These are phyloP conservation scores for Atta colombica DNA, from an alignment of 1,140 invertebrate genomes.

Conservation along the genomic window DNA sequence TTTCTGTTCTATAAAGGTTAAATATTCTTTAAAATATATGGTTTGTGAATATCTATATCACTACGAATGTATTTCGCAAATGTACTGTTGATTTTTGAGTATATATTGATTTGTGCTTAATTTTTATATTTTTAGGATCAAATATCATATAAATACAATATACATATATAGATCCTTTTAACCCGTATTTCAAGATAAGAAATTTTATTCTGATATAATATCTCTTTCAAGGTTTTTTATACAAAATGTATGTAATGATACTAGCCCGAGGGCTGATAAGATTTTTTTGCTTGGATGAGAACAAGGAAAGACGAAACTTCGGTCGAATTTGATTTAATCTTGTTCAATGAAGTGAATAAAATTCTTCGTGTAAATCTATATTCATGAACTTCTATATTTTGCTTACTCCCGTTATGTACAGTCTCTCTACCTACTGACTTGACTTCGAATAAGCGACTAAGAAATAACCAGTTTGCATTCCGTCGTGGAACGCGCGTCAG, in stretches of 20 bases:
- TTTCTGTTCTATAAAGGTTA: too few species aligned
- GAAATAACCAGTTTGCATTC: conserved; percentile 59
- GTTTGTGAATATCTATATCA: too few species aligned
- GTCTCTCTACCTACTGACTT: conserved; percentile 16
- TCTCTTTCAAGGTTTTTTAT: too few species aligned
- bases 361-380: background rate
- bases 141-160: background rate
- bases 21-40: too few species aligned
- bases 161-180: background rate
- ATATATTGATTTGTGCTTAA: background rate
- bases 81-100: too few species aligned
- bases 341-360: background rate
- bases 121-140: background rate
- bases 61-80: too few species aligned
- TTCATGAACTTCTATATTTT: conserved; percentile 39
- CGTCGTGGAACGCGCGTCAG: background rate
- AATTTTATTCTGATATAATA: background rate
- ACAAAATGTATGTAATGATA: background rate
- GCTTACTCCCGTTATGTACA: conserved; percentile 15
- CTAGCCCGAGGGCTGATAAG: background rate
- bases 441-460: conserved; percentile 25
- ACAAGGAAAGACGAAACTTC: background rate
- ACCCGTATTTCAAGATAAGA: background rate
- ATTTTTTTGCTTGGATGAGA: conserved; percentile 21
- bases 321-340: conserved; percentile 12